Evolutionary conservation across 2,888 invertebrate species (phyloP).

Genomic region (Seira sanloemensis): DNA sequence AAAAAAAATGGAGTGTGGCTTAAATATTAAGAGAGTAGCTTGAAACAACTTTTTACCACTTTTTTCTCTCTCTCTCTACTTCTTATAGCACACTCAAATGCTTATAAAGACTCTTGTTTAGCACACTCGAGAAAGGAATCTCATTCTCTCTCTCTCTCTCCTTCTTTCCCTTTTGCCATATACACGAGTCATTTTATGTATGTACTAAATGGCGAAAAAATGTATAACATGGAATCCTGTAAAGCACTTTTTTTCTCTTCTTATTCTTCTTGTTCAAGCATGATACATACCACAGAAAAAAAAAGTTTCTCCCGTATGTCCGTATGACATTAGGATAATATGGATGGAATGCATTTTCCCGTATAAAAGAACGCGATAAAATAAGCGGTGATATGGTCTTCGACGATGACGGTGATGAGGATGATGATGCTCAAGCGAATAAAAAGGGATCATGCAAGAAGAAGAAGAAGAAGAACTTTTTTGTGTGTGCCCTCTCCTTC

Average conservation of each 20-base stretch:
- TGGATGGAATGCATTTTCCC: slow-evolving; percentile 57
- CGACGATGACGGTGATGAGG: background rate
- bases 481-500: slow-evolving; percentile 56
- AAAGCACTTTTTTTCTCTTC: background rate
- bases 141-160: background rate
- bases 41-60: slow-evolving; percentile 54
- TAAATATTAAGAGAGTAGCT: slow-evolving; percentile 65
- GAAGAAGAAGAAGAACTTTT: background rate
- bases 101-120: slow-evolving; percentile 24
- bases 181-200: slow-evolving; percentile 38
- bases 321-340: slow-evolving; percentile 59
- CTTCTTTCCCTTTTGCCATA: slow-evolving; percentile 37
- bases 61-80: slow-evolving; percentile 42
- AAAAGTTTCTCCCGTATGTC: slow-evolving; percentile 16
- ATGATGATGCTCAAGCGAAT: slow-evolving; percentile 31
- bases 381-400: slow-evolving; percentile 19
- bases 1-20: slow-evolving; percentile 47
- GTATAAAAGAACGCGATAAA: background rate
- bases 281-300: slow-evolving; percentile 41
- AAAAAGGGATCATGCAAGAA: slow-evolving; percentile 60
- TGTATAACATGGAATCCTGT: slow-evolving; percentile 37
- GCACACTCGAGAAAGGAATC: slow-evolving; percentile 17
- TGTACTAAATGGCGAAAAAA: slow-evolving; percentile 52
- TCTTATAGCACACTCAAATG: slow-evolving; percentile 56
- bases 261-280: slow-evolving; percentile 29